A percentile compares a stretch with the other conserved stretches of the same genome.
Evolutionary conservation across 2,113 vertebrate genomes (phyloP).

Genomic region (Brachyistius frenatus): DNA sequence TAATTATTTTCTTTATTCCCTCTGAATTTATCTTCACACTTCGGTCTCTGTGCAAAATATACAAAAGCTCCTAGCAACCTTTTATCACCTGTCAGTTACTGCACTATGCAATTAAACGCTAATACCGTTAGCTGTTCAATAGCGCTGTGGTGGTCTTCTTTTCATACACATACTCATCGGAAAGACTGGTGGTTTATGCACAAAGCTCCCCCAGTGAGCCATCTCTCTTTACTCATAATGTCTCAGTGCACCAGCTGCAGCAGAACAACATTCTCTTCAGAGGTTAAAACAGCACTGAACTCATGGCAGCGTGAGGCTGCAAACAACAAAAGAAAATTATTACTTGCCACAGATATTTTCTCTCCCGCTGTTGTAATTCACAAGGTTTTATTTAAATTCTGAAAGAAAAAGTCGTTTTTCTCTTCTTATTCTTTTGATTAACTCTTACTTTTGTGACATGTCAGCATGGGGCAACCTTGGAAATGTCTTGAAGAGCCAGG

Average conservation of each 20-base stretch:
- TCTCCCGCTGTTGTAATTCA: slow-evolving; percentile 31
- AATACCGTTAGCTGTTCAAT: slow-evolving; percentile 50
- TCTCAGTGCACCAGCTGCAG: slow-evolving; percentile 32
- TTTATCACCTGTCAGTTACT: slow-evolving; percentile 49
- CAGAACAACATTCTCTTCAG: slow-evolving; percentile 21
- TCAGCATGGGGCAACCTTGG: slow-evolving; percentile 99
- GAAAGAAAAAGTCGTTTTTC: background rate
- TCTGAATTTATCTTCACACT: slow-evolving; percentile 10
- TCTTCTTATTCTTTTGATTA: slow-evolving; percentile 20
- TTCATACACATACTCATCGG: slow-evolving; percentile 32
- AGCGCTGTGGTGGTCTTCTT: slow-evolving; percentile 60
- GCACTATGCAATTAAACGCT: slow-evolving; percentile 25
- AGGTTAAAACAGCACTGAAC: slow-evolving; percentile 28
- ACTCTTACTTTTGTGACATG: slow-evolving; percentile 48
- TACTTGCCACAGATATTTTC: slow-evolving; percentile 11
- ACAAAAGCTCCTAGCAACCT: slow-evolving; percentile 32
- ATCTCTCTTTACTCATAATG: slow-evolving; percentile 25
- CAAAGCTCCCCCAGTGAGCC: slow-evolving; percentile 51
- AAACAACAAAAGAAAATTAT: slow-evolving; percentile 45
- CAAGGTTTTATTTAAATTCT: slow-evolving; percentile 1
- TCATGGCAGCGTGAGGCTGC: slow-evolving; percentile 11
- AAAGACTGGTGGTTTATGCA: slow-evolving; percentile 51
- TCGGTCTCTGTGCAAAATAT: slow-evolving; percentile 4
- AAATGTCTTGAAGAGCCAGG: slow-evolving; percentile 99
- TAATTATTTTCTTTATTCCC: background rate